phyloP scores from a whole-genome alignment of 2,797 vertebrate species.

The Sternarchorhynchus goeldii region DNA sequence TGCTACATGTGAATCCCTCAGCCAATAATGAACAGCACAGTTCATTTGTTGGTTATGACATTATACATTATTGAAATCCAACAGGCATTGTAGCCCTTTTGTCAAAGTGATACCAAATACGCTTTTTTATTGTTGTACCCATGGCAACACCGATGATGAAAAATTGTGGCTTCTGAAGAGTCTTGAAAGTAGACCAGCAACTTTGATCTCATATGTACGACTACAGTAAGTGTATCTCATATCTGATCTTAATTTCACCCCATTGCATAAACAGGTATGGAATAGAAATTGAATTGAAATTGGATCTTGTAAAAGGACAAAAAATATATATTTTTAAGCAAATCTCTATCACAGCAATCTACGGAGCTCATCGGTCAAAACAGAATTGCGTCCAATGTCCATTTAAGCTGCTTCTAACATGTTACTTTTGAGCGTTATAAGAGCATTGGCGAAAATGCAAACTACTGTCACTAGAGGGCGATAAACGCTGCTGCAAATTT shows the following conservation, averaged over 20 bases:
- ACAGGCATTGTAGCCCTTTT: neutral
- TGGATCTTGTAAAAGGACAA: neutral
- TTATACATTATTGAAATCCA: neutral
- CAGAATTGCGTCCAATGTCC: neutral
- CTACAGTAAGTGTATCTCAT: neutral
- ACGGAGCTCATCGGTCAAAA: neutral
- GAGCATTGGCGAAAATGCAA: constrained; percentile 12
- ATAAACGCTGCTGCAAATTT: constrained; percentile 22
- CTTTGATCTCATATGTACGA: constrained; percentile 6
- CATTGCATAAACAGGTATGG: neutral
- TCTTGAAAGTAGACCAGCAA: constrained; percentile 1
- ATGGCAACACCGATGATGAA: constrained; percentile 37
- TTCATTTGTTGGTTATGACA: neutral
- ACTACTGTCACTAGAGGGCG: constrained; percentile 64
- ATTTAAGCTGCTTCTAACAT: neutral
- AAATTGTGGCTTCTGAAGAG: constrained; percentile 3
- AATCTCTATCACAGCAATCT: no score
- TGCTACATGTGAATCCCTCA: neutral
- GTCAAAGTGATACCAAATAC: constrained; percentile 7
- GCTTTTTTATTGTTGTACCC: constrained; percentile 32
- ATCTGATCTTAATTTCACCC: neutral
- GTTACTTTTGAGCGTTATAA: constrained; percentile 1
- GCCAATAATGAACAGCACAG: neutral
- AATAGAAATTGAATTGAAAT: neutral
- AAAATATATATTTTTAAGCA: no score